phyloP scores from a whole-genome alignment of 2,113 vertebrate genomes.

The Labeo rohita region DNA sequence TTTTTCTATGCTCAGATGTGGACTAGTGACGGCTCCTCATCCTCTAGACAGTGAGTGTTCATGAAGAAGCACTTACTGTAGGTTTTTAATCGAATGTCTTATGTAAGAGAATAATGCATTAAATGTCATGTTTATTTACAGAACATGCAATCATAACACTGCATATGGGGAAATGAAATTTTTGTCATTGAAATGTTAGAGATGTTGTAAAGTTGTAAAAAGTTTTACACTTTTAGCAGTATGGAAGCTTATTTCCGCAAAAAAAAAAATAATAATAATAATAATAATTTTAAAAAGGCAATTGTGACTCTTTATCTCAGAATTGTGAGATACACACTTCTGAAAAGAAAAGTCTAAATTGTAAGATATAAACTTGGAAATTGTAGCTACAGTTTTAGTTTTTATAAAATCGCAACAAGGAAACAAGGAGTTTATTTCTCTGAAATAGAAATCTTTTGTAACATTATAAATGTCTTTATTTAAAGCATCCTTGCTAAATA shows the following conservation, averaged over 20 bases:
- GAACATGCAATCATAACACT: background rate
- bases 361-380: background rate
- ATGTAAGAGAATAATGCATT: conserved; percentile 9
- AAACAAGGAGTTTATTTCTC: background rate
- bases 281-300: background rate
- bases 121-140: background rate
- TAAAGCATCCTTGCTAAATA: too few relatives aligned
- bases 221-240: background rate
- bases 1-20: background rate
- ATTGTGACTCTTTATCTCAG: background rate
- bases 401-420: background rate
- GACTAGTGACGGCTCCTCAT: background rate
- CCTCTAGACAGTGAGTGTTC: background rate
- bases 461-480: too few relatives aligned
- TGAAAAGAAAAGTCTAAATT: background rate
- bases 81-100: background rate
- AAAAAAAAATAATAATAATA: too few relatives aligned
- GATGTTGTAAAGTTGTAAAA: background rate
- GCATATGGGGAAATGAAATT: background rate
- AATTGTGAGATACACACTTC: too few relatives aligned
- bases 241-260: background rate
- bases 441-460: too few relatives aligned
- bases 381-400: background rate
- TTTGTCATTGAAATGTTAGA: background rate
- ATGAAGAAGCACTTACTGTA: background rate